Evolutionary conservation across 2,888 invertebrate genomes (phyloP), one percentile per base, ranked within the genome.

Genomic region (Taenaris catops): DNA sequence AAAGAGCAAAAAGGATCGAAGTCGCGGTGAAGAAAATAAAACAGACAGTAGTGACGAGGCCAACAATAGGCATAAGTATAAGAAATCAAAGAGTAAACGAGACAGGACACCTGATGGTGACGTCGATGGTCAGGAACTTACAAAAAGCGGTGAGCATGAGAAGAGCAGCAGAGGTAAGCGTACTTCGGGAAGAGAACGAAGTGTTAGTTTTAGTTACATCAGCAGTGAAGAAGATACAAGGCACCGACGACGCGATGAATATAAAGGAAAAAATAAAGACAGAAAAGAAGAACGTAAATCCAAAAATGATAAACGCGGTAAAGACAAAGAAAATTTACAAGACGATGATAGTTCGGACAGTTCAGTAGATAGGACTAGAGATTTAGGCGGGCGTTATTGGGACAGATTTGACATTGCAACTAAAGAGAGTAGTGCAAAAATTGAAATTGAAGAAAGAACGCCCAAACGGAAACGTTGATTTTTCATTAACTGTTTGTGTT

Each of bases 351-450:
- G 34, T 6, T 32, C 44, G 21, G 44, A 39, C 4, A 46, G 35
- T 9, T 27, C 31, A 25, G 23, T 33, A 2, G 31, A 19, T 7
- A 34, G 24, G 4, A 21, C 7, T 20, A 36, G 18, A 14, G 40
- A 43, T 9, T 27, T 38, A 8, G 35, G 37, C 11, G 49, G 49
- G 5, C 44, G 56, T 11, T 56, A 56, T 29, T 51, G 58, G 53
- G 58, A 63, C 19, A 58, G 46, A 16, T 65, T 63, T 53, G 62
- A 72, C 42, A 58, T 65, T 34, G 46, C 49, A 44, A 42, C 53
- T n/a, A 33, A 41, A 46, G 31, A 34, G 36, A 43, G 34, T 28
- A 44, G 36, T 12, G 23, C 19, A 6, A 16, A 31, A 9, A 4
- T 23, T 7, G 4, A 16, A 41, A 25, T 20, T 45, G 18, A 29